These are phyloP conservation scores for Sylvia atricapilla DNA, from an alignment of 2,113 vertebrate species.

Conservation along the genomic window DNA sequence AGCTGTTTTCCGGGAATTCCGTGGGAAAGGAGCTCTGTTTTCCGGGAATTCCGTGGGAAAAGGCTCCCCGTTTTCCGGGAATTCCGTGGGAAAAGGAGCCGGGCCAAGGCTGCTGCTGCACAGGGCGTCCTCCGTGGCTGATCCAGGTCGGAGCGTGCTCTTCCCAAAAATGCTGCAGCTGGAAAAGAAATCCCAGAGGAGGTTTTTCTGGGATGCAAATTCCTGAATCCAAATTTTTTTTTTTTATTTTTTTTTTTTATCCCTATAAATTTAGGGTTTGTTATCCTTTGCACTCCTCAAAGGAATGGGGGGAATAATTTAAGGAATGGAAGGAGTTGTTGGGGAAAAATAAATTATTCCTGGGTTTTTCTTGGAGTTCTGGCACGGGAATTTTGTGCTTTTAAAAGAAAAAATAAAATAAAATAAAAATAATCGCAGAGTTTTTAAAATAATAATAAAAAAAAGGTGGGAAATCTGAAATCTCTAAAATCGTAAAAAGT, in stretches of 20 bases:
- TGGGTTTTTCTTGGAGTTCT: background rate
- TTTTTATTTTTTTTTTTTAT: fast-evolving
- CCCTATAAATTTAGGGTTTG: fast-evolving
- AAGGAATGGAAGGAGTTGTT: background rate
- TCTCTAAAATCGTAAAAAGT: background rate
- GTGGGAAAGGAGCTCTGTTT: background rate
- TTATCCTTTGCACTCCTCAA: background rate
- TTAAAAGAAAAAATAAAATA: too few species aligned
- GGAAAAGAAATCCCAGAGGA: background rate
- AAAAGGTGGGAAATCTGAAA: background rate
- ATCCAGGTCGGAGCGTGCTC: background rate
- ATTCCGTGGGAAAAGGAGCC: background rate
- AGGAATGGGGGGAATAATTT: background rate
- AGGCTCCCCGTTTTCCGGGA: background rate
- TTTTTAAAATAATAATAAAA: background rate
- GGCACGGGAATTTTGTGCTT: background rate
- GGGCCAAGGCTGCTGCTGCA: background rate
- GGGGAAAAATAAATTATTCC: background rate
- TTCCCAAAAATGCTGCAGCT: background rate
- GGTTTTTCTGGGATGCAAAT: background rate
- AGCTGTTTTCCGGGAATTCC: background rate
- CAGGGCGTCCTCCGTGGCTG: background rate
- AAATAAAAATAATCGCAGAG: too few species aligned
- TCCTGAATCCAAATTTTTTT: too few species aligned
- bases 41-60: background rate